Base-by-base conservation (phyloP, 2,888 invertebrate species). In the Cepaea hortensis region DNA sequence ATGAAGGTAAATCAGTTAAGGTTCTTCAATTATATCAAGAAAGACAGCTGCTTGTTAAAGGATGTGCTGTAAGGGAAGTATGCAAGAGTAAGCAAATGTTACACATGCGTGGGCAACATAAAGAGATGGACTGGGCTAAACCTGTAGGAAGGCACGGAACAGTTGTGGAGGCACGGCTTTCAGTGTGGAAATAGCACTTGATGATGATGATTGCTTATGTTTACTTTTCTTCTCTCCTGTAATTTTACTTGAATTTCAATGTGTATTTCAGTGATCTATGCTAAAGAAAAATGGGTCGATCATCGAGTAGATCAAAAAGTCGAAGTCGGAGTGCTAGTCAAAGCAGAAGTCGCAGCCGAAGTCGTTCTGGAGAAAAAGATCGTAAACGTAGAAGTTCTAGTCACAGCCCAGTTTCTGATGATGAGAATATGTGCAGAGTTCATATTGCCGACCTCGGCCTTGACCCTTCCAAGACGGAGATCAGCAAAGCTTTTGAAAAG, bases 361-460 rank as follows among this genome's bases (percentile, higher is more conserved):
- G 90, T 83, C 86, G 90, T 50, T 77, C 82, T 35, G 77, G 55
- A 46, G 82, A 77, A 7, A 70, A 73, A 55, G 76, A 76, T 48
- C 72, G 80, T 7, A 82, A 81, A 48, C 87, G 89, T 50, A 84
- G 91, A 15, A 87, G 89, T 48, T 84, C 90, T 76, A 91, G 91
- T 82, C 85, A 88, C 23, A 91, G 91, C 83, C 87, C 86, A 3
- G 88, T 89, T 62, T 91, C 91, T 15, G 83, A 83, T 77, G 83
- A 83, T 84, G 87, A 87, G 50, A 85, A 88, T 62, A 46, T 80
- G 61, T 87, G 87, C 65, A 91, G 96, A 84, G 93, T 96, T 85
- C 95, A 96, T 90, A 95, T 95, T 87, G 95, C 95, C 55, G 95
- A 96, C 92, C 95, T 96, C 68, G 93, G 95, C n/a, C 95, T 95